Evolutionary conservation across 2,888 invertebrate species (phyloP).

Genomic region (Beris chalybata): DNA sequence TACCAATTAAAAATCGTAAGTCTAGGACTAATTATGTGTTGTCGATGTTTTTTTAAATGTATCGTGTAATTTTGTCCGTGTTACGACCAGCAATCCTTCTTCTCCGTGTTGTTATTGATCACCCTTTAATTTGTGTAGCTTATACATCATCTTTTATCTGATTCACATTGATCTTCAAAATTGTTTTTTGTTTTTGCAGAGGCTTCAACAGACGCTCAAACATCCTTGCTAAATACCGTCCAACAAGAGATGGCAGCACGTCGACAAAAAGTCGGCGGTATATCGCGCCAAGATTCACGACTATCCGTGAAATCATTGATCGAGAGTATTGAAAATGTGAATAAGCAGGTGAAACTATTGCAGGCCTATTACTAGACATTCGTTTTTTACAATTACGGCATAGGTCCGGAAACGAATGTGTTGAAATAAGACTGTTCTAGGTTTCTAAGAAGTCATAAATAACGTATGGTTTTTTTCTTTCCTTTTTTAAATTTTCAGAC

Average conservation of each 20-base stretch:
- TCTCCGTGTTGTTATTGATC: neutral
- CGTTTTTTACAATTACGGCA: conserved; percentile 33
- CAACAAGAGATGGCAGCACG: conserved; percentile 63
- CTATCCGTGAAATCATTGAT: conserved; percentile 89
- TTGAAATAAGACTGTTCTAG: conserved; percentile 3
- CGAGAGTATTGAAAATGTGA: conserved; percentile 86
- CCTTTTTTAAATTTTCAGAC: conserved; percentile 28
- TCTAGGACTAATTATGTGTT: conserved; percentile 17
- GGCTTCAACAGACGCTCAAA: conserved; percentile 54
- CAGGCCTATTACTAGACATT: neutral
- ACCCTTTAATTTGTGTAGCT: neutral
- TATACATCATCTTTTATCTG: neutral
- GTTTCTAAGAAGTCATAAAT: neutral
- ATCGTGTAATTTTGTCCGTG: neutral
- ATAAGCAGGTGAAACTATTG: conserved; percentile 63
- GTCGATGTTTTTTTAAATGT: conserved; percentile 8
- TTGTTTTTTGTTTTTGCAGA: conserved; percentile 30
- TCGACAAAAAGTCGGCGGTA: conserved; percentile 59
- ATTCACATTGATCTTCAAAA: conserved; percentile 6
- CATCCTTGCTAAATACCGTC: conserved; percentile 60
- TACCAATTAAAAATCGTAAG: conserved; percentile 20
- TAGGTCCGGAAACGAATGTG: conserved; percentile 49
- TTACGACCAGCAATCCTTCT: no score
- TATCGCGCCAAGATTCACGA: conserved; percentile 66
- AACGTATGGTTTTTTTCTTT: conserved; percentile 9